Evolutionary conservation across 1,140 invertebrate species (phyloP).

Genomic region (Asobara japonica): DNA sequence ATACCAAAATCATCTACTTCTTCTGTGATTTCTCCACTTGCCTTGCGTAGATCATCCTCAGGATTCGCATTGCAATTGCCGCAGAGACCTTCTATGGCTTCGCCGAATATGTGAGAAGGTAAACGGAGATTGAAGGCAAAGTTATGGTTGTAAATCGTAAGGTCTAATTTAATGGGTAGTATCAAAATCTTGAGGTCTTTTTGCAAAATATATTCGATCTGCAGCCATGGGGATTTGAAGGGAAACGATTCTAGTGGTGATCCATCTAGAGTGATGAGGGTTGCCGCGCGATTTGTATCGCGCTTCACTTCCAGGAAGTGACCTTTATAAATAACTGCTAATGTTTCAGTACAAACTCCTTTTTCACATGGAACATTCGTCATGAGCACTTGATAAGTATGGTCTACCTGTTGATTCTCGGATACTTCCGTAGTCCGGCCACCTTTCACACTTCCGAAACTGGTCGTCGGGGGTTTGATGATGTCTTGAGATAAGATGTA

Average conservation of each 20-base stretch:
- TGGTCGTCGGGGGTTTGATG: slow-evolving; percentile 42
- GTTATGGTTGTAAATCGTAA: slow-evolving; percentile 55
- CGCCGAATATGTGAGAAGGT: slow-evolving; percentile 78
- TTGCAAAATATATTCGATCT: slow-evolving; percentile 50
- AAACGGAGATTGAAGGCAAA: slow-evolving; percentile 72
- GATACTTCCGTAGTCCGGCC: slow-evolving; percentile 26
- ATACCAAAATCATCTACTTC: slow-evolving; percentile 68
- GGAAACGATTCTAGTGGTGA: slow-evolving; percentile 51
- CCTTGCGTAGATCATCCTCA: slow-evolving; percentile 70
- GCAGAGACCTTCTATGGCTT: slow-evolving; percentile 80
- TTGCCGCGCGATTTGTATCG: not conserved
- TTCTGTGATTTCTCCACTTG: slow-evolving; percentile 37
- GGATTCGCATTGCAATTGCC: slow-evolving; percentile 79
- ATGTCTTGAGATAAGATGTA: slow-evolving; percentile 78
- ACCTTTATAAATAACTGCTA: slow-evolving; percentile 74
- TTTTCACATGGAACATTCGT: slow-evolving; percentile 72
- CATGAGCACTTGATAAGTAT: slow-evolving; percentile 73
- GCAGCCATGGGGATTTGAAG: slow-evolving; percentile 57
- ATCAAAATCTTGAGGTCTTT: slow-evolving; percentile 63
- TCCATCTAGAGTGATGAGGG: slow-evolving; percentile 50
- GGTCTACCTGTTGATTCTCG: slow-evolving; percentile 55
- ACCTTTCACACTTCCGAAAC: not conserved
- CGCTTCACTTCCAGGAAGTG: slow-evolving; percentile 28
- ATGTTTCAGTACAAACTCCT: slow-evolving; percentile 69
- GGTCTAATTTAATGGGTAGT: slow-evolving; percentile 58